phyloP scores from a whole-genome alignment of 2,113 vertebrate genomes.

The Dicaeum eximium region DNA sequence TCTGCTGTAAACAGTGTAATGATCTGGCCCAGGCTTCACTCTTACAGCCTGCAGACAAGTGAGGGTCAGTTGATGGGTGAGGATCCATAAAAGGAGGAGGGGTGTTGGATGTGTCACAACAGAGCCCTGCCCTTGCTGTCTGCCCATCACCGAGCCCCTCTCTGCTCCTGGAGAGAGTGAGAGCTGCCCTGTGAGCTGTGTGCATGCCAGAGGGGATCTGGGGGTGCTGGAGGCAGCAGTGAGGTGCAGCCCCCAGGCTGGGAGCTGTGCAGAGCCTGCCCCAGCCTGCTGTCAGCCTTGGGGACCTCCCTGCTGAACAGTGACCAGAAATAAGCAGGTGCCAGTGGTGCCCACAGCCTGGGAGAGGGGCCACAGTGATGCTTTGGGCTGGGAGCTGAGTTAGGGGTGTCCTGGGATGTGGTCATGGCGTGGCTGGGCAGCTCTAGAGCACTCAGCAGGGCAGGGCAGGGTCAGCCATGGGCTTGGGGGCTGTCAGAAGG shows the following conservation, averaged over 20 bases:
- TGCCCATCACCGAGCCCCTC: background rate
- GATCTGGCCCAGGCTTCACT: background rate
- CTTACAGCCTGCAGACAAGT: background rate
- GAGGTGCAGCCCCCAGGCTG: background rate
- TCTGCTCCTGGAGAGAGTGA: background rate
- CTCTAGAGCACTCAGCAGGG: background rate
- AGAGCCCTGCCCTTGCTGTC: background rate
- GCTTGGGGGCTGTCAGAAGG: background rate
- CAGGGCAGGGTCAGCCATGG: background rate
- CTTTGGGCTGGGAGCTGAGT: background rate
- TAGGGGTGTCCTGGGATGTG: background rate
- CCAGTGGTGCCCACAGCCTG: rapidly evolving
- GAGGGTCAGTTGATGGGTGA: background rate
- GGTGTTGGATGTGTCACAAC: background rate
- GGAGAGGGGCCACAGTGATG: background rate
- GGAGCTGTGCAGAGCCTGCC: background rate
- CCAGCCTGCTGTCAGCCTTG: rapidly evolving
- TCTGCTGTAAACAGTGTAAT: background rate
- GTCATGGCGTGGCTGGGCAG: background rate
- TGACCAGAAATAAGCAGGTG: background rate
- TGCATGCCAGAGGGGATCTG: background rate
- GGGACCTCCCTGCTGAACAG: background rate
- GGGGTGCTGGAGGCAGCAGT: background rate
- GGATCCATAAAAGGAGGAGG: background rate
- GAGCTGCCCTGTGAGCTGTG: background rate